phyloP scores from a whole-genome alignment of 1,140 invertebrate genomes.

The Phocides pigmalion region DNA sequence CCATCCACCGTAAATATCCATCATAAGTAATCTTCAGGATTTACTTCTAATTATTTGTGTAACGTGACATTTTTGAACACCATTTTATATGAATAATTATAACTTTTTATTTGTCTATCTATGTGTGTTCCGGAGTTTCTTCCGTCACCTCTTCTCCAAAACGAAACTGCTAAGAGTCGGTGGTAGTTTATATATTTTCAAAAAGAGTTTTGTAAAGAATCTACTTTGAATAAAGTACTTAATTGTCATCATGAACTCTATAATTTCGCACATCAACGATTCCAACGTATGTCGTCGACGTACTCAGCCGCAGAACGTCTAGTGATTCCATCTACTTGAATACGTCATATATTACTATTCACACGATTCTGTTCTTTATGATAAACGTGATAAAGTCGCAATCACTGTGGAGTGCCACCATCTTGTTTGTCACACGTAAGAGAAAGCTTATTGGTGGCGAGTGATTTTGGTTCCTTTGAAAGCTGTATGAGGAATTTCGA shows the following conservation, averaged over 20 bases:
- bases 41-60: no score
- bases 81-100: no score
- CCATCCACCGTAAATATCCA: no score
- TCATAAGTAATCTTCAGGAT: no score
- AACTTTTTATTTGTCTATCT: no score
- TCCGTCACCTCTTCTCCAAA: no score
- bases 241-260: neutral
- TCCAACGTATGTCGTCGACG: neutral
- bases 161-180: no score
- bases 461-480: constrained; percentile 20
- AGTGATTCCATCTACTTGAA: constrained; percentile 19
- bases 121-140: no score
- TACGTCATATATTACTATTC: neutral
- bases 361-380: neutral
- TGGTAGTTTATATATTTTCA: no score
- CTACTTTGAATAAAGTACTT: no score
- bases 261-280: constrained; percentile 7
- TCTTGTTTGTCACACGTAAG: constrained; percentile 12
- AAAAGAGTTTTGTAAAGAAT: no score
- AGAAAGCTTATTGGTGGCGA: constrained; percentile 18
- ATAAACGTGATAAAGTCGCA: neutral
- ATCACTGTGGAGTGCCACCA: neutral
- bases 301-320: constrained; percentile 1
- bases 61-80: no score
- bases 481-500: constrained; percentile 14